Evolutionary conservation across 2,113 vertebrate species (phyloP).

Genomic region (Thymallus thymallus): DNA sequence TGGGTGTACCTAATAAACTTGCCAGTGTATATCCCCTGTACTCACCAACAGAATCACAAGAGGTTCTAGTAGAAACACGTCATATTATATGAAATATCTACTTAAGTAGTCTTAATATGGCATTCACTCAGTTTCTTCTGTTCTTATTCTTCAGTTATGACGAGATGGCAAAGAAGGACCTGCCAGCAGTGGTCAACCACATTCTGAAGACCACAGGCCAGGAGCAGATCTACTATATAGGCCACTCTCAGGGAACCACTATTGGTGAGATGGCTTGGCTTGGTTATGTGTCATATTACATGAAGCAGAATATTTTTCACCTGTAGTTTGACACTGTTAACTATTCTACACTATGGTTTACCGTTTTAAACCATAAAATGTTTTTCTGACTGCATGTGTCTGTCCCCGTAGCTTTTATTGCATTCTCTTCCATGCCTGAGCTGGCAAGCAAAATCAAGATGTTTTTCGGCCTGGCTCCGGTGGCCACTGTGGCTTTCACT

Average conservation of each 20-base stretch:
- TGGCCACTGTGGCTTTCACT: slow-evolving; percentile 77
- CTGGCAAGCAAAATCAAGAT: slow-evolving; percentile 84
- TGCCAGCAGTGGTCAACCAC: slow-evolving; percentile 84
- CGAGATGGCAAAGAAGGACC: slow-evolving; percentile 89
- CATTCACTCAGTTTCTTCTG: not conserved
- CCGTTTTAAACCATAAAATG: not conserved
- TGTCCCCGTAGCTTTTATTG: slow-evolving; percentile 79
- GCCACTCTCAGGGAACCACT: slow-evolving; percentile 89
- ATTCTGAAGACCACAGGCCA: slow-evolving; percentile 82
- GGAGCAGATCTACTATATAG: slow-evolving; percentile 85
- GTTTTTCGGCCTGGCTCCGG: slow-evolving; percentile 85
- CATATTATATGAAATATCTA: too few relatives aligned
- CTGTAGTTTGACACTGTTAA: too few relatives aligned
- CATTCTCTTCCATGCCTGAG: slow-evolving; percentile 85
- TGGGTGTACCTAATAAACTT: too few relatives aligned
- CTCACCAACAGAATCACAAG: too few relatives aligned
- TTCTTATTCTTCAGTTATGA: slow-evolving; percentile 74
- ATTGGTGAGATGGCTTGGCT: slow-evolving; percentile 74
- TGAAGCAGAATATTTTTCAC: too few relatives aligned
- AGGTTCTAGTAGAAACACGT: too few relatives aligned
- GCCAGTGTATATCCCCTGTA: too few relatives aligned
- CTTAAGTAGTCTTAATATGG: too few relatives aligned
- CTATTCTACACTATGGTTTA: too few relatives aligned
- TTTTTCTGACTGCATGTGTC: not conserved
- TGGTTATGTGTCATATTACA: too few relatives aligned